Evolutionary conservation across 2,888 invertebrate genomes (phyloP).

Genomic region (Herminia tarsipennalis): DNA sequence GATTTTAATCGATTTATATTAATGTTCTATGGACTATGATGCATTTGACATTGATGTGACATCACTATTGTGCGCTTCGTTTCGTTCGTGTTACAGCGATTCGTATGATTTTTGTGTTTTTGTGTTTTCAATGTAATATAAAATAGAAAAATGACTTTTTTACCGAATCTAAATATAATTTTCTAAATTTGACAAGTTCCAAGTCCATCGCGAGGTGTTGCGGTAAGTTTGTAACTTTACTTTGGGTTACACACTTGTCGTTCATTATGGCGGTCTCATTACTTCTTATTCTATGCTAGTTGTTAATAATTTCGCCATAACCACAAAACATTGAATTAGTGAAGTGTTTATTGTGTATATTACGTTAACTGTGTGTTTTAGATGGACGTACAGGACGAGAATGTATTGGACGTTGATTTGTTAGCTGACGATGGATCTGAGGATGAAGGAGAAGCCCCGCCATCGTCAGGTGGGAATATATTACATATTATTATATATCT

Average conservation of each 20-base stretch:
- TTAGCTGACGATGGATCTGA: constrained; percentile 91
- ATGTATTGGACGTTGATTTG: constrained; percentile 88
- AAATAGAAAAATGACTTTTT: constrained; percentile 68
- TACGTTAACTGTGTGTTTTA: constrained; percentile 51
- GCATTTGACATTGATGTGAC: constrained; percentile 24
- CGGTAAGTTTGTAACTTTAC: constrained; percentile 77
- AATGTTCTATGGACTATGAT: too few relatives aligned
- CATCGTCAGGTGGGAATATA: constrained; percentile 81
- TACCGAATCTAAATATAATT: constrained; percentile 56
- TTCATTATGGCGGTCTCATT: constrained; percentile 84
- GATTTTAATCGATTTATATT: too few relatives aligned
- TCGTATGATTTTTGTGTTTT: constrained; percentile 62
- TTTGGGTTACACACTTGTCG: constrained; percentile 69
- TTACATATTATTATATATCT: neutral
- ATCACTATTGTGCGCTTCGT: constrained; percentile 64
- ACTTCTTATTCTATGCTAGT: constrained; percentile 49
- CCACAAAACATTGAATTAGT: constrained; percentile 31
- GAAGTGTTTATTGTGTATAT: constrained; percentile 19
- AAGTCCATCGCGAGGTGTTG: constrained; percentile 77
- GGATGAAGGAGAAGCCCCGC: constrained; percentile 89
- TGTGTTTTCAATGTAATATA: constrained; percentile 62
- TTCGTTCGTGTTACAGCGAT: constrained; percentile 70
- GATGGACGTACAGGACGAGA: constrained; percentile 83
- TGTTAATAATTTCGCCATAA: constrained; percentile 61
- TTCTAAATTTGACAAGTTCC: constrained; percentile 61